These are phyloP conservation scores for Tragopan temminckii DNA, from an alignment of 2,797 vertebrate genomes.

Conservation along the genomic window DNA sequence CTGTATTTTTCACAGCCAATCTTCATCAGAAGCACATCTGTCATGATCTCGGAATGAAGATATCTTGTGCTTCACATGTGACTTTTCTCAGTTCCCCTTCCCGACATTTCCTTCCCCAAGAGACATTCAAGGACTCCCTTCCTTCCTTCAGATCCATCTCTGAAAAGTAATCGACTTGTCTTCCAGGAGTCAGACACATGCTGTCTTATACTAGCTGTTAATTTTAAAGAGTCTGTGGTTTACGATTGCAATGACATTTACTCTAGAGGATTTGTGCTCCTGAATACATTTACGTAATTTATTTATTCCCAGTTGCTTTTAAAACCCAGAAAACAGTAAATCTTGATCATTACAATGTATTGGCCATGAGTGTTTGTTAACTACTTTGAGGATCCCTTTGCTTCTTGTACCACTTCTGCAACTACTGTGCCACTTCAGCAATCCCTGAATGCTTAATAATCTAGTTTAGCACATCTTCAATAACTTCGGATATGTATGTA, in stretches of 20 bases:
- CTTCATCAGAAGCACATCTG: neutral
- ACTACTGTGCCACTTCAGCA: slow-evolving; percentile 20
- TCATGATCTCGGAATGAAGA: slow-evolving; percentile 17
- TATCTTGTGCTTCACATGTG: neutral
- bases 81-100: neutral
- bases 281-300: slow-evolving; percentile 70
- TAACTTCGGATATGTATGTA: neutral
- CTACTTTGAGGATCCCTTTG: slow-evolving; percentile 11
- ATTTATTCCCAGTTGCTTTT: slow-evolving; percentile 31
- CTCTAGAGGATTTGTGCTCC: slow-evolving; percentile 51
- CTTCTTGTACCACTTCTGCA: neutral
- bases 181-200: neutral
- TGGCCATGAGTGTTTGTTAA: slow-evolving; percentile 36
- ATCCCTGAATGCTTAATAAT: slow-evolving; percentile 3
- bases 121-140: slow-evolving; percentile 14
- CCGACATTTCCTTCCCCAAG: neutral
- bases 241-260: slow-evolving; percentile 46
- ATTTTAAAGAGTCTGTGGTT: slow-evolving; percentile 31
- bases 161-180: slow-evolving; percentile 1
- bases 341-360: neutral
- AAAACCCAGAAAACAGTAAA: slow-evolving; percentile 22
- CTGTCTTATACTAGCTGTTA: slow-evolving; percentile 2
- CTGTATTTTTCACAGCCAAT: slow-evolving; percentile 1
- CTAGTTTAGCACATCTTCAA: neutral
- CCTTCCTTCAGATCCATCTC: neutral